Base-by-base conservation (phyloP, 2,888 invertebrate species). In the Heterodera filipjevi region DNA sequence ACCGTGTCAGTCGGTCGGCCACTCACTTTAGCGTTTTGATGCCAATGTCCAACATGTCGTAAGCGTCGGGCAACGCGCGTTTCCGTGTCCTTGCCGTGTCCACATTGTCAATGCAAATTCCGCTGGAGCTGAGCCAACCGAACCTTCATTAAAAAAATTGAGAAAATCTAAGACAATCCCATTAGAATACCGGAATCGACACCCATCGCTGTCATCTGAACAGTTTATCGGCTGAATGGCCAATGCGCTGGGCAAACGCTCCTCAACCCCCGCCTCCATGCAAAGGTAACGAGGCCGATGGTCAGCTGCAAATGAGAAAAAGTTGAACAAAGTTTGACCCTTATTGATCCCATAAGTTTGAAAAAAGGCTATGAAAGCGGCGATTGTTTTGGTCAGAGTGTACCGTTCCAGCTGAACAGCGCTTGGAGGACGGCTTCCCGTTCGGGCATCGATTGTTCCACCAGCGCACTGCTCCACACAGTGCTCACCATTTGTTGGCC, bases 401-500 rank as follows among this genome's bases (percentile, higher is more conserved):
- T 53, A 77, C 70, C 81, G 59, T 27, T 70, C 39, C 35, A 77
- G 33, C 33, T 78, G 53, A 80, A 80, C 35, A 80, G 44, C 1
- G 74, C 32, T 46, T 82, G 84, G 16, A 85, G 72, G 16, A 76
- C 80, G 16, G 80, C 77, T 12, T 46, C 66, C 16, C 74, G 78
- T 33, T 68, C 68, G 32, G 33, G 68, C 68, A 22, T 32, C 46
- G 46, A 66, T 39, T 79, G 79, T 30, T 83, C 82, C 33, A 80
- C 71, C 80, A 81, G 66, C 22, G 71, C 73, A 53, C 79, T 71
- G 66, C 81, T 81, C 77, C 82, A 82, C 35, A 81, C 79, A 12
- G 79, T 81, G 19, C 81, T 79, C n/a, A 81, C 79, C 35, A 81
- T 79, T 64, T 46, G 79, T 35, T 66, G 68, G 27, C 35, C 32